A percentile compares a stretch with the other conserved stretches of the same genome.
Conservation (phyloP, 2,113 vertebrate species). For the Ascaphus truei region DNA sequence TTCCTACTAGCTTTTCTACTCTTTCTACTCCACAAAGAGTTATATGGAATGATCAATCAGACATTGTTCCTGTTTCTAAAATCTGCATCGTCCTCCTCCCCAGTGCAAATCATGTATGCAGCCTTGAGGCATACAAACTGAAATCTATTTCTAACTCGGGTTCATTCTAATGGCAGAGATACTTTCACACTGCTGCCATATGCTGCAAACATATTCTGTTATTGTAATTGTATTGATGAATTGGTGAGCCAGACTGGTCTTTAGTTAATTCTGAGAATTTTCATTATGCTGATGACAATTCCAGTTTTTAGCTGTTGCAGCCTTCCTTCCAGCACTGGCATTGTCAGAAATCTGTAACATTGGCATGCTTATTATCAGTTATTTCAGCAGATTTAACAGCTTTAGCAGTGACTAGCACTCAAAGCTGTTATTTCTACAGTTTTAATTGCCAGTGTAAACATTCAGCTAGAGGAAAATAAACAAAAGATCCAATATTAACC, state of each 20-base stretch:
- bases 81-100: background rate
- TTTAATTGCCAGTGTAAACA: conserved; percentile 14
- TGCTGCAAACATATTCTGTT: conserved; percentile 26
- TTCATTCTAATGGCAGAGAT: conserved; percentile 5
- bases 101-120: background rate
- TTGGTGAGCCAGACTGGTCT: conserved; percentile 20
- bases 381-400: conserved; percentile 7
- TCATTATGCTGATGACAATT: too few relatives aligned
- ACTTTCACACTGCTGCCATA: conserved; percentile 18
- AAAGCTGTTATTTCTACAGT: conserved; percentile 16
- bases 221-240: conserved; percentile 24
- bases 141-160: conserved; percentile 1
- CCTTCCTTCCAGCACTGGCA: background rate
- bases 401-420: background rate
- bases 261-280: too few relatives aligned
- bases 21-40: background rate
- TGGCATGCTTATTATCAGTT: conserved; percentile 9
- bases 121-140: conserved; percentile 1
- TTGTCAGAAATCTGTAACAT: background rate
- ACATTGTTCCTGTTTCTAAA: background rate
- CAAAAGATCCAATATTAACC: too few relatives aligned
- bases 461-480: conserved; percentile 19
- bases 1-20: too few relatives aligned
- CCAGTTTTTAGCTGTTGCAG: too few relatives aligned
- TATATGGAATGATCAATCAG: background rate